Evolutionary conservation across 2,113 vertebrate species (phyloP).

Genomic region (Protomyctophum bolini): DNA sequence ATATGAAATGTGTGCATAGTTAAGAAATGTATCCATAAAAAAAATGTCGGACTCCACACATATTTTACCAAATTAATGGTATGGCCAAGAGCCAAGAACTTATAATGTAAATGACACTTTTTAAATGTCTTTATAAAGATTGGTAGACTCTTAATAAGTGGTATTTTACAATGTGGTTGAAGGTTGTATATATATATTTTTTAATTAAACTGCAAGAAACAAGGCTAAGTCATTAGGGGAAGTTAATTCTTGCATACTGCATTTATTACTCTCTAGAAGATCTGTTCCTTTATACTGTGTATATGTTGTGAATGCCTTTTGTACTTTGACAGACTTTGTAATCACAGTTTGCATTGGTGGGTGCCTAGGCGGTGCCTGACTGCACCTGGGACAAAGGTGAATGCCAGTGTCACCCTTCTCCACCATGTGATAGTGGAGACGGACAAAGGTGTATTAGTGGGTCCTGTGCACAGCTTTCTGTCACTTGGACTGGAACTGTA

Average conservation of each 20-base stretch:
- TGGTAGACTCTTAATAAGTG: background rate
- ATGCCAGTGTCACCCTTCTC: conserved; percentile 47
- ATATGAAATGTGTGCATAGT: no score
- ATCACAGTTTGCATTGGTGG: background rate
- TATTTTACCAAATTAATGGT: no score
- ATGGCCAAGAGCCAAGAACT: no score
- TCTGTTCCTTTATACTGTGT: background rate
- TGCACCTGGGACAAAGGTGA: conserved; percentile 69
- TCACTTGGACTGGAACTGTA: conserved; percentile 43
- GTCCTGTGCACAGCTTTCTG: conserved; percentile 31
- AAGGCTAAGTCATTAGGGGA: conserved; percentile 8
- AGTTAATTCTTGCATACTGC: background rate
- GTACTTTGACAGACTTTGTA: conserved; percentile 1
- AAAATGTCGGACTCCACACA: no score
- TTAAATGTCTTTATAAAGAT: no score
- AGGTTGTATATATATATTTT: background rate
- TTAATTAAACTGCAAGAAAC: no score
- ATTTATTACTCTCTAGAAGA: conserved; percentile 16
- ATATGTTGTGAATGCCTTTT: conserved; percentile 6
- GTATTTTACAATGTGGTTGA: conserved; percentile 22
- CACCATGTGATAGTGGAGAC: conserved; percentile 41
- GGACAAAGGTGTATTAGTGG: conserved; percentile 31
- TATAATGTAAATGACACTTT: no score
- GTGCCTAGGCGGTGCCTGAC: conserved; percentile 24
- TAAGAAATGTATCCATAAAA: no score